Base-by-base conservation (phyloP, 1,140 invertebrate genomes). In the Oedothorax gibbosus region DNA sequence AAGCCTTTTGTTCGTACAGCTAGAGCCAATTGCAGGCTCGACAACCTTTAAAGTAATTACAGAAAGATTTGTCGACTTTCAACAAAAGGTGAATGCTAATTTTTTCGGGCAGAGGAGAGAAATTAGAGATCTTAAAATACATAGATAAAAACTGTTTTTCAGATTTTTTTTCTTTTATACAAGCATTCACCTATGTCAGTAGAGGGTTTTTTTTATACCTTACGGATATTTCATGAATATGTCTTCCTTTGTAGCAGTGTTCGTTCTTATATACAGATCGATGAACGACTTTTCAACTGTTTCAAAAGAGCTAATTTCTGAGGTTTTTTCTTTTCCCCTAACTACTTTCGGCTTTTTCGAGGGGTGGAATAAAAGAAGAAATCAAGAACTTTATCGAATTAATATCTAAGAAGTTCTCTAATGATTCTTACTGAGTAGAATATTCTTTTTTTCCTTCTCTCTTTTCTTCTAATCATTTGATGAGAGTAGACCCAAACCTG, bases 1-100 rank as follows among this genome's bases (percentile, higher is more conserved):
- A 76, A 76, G 56, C 18, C 56, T 62, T 76, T 76, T 76, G 73
- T 76, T 76, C 56, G 50, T 21, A 49, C 21, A 21, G 73, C 73
- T 76, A 35, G 73, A 20, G 73, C 54, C 73, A 76, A 76, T 76
- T 60, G 62, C 54, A 53, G 53, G 21, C 73, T n/a, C 73, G 56
- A 56, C 73, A 56, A 76, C 73, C 73, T 76, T 60, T 76, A 57
- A 62, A 56, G 73, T 76, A 76, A 76, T 76, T 76, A 76, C 20
- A 60, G 73, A 76, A 76, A 76, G 73, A 76, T 76, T 76, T 76
- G 73, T 76, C 54, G 73, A 76, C n/a, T 76, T 76, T 76, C 73
- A 76, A 76, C 73, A 76, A 76, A 76, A 76, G 73, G 35, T 49
- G 73, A 76, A 60, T 57, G 73, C 73, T 60, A 76, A 76, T 76